Base-by-base conservation (phyloP, 2,888 invertebrate genomes). In the Dascillus cervinus region DNA sequence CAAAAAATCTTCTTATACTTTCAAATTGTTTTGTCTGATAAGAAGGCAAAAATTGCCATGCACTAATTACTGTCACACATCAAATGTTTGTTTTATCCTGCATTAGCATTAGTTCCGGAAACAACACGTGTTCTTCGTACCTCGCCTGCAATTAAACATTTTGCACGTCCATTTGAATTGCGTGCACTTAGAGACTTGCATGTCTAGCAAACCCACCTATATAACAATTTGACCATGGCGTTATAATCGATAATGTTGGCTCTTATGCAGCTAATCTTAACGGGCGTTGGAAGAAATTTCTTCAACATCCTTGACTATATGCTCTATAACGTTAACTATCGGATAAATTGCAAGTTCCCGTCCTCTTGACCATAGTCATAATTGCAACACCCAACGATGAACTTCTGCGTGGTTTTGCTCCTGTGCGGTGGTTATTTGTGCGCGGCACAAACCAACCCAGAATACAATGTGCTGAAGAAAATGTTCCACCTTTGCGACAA, bases 401-500 rank as follows among this genome's bases (percentile, higher is more conserved):
- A 22, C 9, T 4, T 8, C 9, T 10, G 22, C 9, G 6, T 6
- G 22, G 22, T 8, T 13, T 6, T 29, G 3, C 15, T 23, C 11
- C 8, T 10, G 13, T 19, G 29, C 2, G n/a, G 9, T 3, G 13
- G n/a, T n/a, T n/a, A n/a, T n/a, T n/a, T n/a, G n/a, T 25, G 17
- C n/a, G 29, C 29, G 10, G 26, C 32, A 28, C 8, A 26, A 45
- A 61, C 4, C 4, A 17, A 4, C 17, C 4, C 62, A 34, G 69
- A 71, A 36, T 54, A 69, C 44, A 69, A 69, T 55, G 59, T 74
- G 26, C 51, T 75, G 22, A 64, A 69, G 46, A 71, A 67, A 60
- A 67, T 74, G 46, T 75, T 73, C 53, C 66, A 72, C 44, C 74
- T 75, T 54, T 83, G 83, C 57, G 72, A 74, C 44, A 65, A 67